Evolutionary conservation across 2,797 vertebrate genomes (phyloP).

Genomic region (Austrolebias charrua): DNA sequence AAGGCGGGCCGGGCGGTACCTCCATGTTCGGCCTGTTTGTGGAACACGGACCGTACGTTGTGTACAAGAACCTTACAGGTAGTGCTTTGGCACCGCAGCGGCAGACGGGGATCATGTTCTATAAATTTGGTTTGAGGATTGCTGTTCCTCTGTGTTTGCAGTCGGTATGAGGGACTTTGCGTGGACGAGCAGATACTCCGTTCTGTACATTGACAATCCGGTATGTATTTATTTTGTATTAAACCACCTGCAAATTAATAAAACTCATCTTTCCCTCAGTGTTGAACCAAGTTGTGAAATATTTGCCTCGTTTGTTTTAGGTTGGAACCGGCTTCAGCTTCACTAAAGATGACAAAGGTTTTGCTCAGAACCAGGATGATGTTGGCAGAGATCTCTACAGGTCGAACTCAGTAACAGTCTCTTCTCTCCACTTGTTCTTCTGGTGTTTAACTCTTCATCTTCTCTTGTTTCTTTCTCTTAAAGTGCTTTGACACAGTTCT

Average conservation of each 20-base stretch:
- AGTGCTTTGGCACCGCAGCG: not conserved
- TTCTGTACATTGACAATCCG: constrained; percentile 85
- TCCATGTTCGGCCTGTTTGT: constrained; percentile 93
- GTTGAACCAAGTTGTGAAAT: not conserved
- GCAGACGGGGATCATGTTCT: not conserved
- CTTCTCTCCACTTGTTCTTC: no score
- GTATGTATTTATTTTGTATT: constrained; percentile 58
- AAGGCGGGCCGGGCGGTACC: constrained; percentile 86
- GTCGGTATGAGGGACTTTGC: constrained; percentile 78
- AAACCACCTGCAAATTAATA: not conserved
- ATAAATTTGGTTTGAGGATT: not conserved
- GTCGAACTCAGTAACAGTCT: constrained; percentile 36
- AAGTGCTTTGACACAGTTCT: constrained; percentile 85
- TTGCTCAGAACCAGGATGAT: constrained; percentile 79
- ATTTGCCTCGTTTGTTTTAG: constrained; percentile 47
- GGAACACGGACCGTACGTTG: constrained; percentile 88
- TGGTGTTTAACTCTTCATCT: not conserved
- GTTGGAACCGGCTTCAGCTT: constrained; percentile 88
- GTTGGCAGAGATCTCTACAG: constrained; percentile 82
- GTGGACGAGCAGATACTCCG: constrained; percentile 82
- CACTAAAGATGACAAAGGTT: constrained; percentile 74
- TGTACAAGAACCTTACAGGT: constrained; percentile 84
- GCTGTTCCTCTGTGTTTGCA: constrained; percentile 54
- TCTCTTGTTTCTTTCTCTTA: constrained; percentile 21
- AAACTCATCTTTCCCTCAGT: not conserved